phyloP scores from a whole-genome alignment of 2,113 vertebrate species.

The Chitala chitala region DNA sequence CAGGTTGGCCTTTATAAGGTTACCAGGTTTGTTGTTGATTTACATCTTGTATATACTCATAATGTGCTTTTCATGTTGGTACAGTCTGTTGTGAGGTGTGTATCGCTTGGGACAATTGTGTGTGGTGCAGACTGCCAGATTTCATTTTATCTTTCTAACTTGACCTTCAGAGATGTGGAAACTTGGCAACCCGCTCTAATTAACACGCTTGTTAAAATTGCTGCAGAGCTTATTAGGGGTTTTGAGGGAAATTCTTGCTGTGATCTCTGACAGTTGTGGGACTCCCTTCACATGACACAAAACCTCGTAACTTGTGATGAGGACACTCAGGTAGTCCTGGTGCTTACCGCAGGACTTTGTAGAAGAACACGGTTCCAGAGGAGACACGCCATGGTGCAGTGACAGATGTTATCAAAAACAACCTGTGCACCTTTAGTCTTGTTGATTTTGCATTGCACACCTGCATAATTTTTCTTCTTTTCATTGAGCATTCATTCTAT shows the following conservation, averaged over 20 bases:
- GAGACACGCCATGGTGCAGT: constrained; percentile 30
- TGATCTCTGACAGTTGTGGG: constrained; percentile 5
- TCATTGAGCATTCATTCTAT: constrained; percentile 18
- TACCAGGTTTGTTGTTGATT: constrained; percentile 29
- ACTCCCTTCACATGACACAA: neutral
- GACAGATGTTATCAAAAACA: constrained; percentile 56
- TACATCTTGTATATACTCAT: neutral
- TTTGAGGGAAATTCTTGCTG: constrained; percentile 23
- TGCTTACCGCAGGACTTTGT: constrained; percentile 9
- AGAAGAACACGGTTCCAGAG: constrained; percentile 27
- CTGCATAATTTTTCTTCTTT: constrained; percentile 47
- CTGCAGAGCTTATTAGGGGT: constrained; percentile 45
- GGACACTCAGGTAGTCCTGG: neutral
- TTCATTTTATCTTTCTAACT: constrained; percentile 34
- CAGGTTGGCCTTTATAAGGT: neutral
- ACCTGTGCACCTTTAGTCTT: constrained; percentile 50
- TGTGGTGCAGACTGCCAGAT: constrained; percentile 26
- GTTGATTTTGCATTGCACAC: constrained; percentile 45
- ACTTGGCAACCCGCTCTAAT: constrained; percentile 40
- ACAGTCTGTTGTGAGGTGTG: neutral
- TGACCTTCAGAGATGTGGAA: constrained; percentile 38
- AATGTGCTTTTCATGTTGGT: neutral
- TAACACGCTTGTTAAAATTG: constrained; percentile 44
- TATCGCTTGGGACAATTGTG: constrained; percentile 32
- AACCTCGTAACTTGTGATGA: neutral